Base-by-base conservation (phyloP, 2,797 vertebrate genomes). In the Darevskia nairensis region DNA sequence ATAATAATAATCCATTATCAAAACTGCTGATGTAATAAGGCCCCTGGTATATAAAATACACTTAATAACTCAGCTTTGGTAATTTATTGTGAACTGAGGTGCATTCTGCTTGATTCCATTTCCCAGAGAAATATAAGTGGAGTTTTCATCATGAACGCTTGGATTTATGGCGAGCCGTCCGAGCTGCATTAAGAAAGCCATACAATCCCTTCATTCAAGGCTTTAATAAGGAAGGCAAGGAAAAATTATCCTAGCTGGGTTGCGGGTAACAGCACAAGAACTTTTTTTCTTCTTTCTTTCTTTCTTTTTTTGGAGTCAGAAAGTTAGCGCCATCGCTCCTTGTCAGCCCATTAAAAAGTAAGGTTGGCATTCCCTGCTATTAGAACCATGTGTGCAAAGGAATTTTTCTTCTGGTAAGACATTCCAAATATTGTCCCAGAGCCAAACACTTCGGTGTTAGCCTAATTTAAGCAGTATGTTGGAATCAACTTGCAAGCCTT, bases 391-490 rank as follows among this genome's bases (percentile, higher is more conserved):
- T 99, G 99, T 98, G 98, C 94, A 86, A 97, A 99, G 97, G 98
- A 99, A 99, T 99, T 98, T 97, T 98, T 99, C 98, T 96, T 97
- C 98, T 98, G 98, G 98, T 98, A 98, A 98, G 98, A 98, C 98
- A 99, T 99, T 99, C 98, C 98, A 98, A 99, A 99, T 98, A 98
- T 98, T 98, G 98, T 99, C 98, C 98, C 98, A 96, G 96, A 98
- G 98, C 99, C 98, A 98, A 98, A 98, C 98, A 98, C 98, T 98
- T 98, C 97, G 98, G 99, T 99, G 99, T 99, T 99, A 98, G 98
- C 97, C 98, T 99, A 99, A 99, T 99, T 99, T 99, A 99, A 99
- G 98, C 99, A 99, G 98, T 98, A 99, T 99, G 99, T 99, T 98
- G 98, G 98, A 98, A 98, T 98, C 98, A 98, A 98, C 97, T 97